phyloP scores from a whole-genome alignment of 2,888 invertebrate species.

The Epinotia ramella region DNA sequence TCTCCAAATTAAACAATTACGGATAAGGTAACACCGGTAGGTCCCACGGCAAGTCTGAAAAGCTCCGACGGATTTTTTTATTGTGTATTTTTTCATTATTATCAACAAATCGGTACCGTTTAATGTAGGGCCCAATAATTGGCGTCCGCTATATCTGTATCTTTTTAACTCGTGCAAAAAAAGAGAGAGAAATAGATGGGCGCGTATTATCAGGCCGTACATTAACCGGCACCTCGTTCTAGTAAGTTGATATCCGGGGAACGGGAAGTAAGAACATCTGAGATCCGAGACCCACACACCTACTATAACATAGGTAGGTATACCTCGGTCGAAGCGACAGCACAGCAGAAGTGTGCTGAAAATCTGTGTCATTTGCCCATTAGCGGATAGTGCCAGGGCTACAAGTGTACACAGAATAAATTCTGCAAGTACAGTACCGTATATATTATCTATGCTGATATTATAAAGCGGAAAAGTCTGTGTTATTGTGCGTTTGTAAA shows the following conservation, averaged over 20 bases:
- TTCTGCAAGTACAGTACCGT: not conserved
- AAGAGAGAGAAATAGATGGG: too few species aligned
- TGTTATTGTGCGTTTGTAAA: too few species aligned
- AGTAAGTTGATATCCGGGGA: conserved; percentile 1
- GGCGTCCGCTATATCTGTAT: too few species aligned
- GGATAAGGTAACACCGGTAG: too few species aligned
- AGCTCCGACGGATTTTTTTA: too few species aligned
- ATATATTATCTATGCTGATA: not conserved
- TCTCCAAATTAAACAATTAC: too few species aligned
- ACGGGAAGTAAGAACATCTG: conserved; percentile 12
- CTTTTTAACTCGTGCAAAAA: too few species aligned
- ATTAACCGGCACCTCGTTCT: not conserved
- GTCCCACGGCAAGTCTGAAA: too few species aligned
- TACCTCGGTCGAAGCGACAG: conserved; percentile 41
- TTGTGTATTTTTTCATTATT: too few species aligned
- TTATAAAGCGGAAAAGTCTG: not conserved
- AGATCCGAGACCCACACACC: conserved; percentile 24
- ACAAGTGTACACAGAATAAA: conserved; percentile 54
- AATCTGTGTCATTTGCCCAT: conserved; percentile 70
- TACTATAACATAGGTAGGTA: conserved; percentile 31
- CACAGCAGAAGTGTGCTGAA: conserved; percentile 58
- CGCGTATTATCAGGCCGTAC: too few species aligned
- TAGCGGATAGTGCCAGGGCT: conserved; percentile 62
- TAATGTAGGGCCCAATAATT: too few species aligned
- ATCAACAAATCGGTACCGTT: too few species aligned